phyloP scores from a whole-genome alignment of 2,888 invertebrate genomes.

The Trachelus troglodyta region DNA sequence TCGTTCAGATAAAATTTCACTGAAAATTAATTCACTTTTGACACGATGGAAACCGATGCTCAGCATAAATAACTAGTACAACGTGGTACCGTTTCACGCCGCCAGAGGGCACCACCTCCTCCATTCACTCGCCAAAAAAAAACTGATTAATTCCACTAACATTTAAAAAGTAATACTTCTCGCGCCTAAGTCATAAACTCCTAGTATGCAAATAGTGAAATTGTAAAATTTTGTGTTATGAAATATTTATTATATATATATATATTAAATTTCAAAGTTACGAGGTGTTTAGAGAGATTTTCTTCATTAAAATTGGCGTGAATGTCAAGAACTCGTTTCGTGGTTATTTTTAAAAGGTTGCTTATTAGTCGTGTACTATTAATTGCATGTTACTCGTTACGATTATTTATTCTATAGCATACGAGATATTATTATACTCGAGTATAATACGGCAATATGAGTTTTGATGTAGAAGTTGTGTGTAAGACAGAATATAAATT shows the following conservation, averaged over 20 bases:
- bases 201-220: not conserved
- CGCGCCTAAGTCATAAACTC: not conserved
- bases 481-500: not conserved
- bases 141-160: not conserved
- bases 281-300: not conserved
- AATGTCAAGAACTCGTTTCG: not conserved
- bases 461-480: not conserved
- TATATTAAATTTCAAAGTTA: not conserved
- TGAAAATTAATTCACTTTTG: not conserved
- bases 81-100: not conserved
- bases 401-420: not conserved
- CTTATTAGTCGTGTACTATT: conserved; percentile 35
- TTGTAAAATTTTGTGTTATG: not conserved
- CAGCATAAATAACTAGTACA: not conserved
- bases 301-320: not conserved
- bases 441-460: not conserved
- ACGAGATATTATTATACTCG: not conserved
- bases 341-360: conserved; percentile 35
- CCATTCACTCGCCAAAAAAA: not conserved
- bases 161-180: not conserved
- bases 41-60: not conserved
- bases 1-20: not conserved
- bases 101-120: not conserved
- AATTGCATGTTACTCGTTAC: not conserved
- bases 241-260: not conserved